Evolutionary conservation across 2,797 vertebrate species (phyloP), one percentile per base, ranked within the genome.

Genomic region (Acipenser oxyrinchus): DNA sequence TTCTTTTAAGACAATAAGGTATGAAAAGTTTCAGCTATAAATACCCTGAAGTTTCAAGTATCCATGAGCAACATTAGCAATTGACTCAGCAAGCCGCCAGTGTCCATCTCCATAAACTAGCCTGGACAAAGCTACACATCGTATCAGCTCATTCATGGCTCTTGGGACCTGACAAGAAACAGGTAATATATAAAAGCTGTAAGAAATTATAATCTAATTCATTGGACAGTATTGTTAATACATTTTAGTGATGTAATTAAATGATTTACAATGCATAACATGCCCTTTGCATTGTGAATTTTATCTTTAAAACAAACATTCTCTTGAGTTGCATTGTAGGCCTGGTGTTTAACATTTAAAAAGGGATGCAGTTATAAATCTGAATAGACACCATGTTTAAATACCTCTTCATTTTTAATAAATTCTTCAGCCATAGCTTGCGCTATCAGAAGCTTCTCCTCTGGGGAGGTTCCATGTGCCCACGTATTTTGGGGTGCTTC

Each of bases 41-140:
- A 37, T 60, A 84, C 81, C 79, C 79, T 70, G 73, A 10, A 83
- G 72, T 1, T 59, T 76, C 18, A 85, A 71, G 68, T 79, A 86
- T 65, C 81, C 70, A 66, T 79, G 70, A 55, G 77, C 79, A 51
- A 83, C 71, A 60, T 68, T 78, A 58, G 73, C 67, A 18, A 80
- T 69, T 11, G 80, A 78, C 49, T 77, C 72, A 10, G 79, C 80
- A 63, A 77, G 66, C 63, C 68, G 79, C 81, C 82, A 83, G 55
- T 81, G 81, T 13, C 73, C 59, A 48, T 77, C 69, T 8, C 83
- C 79, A 70, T 82, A 79, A 60, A 82, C 68, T 68, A 81, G 79
- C 66, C 57, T 73, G 61, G 73, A 70, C 48, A 85, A 73, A 50
- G 74, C 80, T 37, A 74, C 74, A 66, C 82, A 80, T n/a, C 67